Evolutionary conservation across 2,888 invertebrate genomes (phyloP), one percentile per base, ranked within the genome.

Genomic region (Dyspetes luteomarginatus): DNA sequence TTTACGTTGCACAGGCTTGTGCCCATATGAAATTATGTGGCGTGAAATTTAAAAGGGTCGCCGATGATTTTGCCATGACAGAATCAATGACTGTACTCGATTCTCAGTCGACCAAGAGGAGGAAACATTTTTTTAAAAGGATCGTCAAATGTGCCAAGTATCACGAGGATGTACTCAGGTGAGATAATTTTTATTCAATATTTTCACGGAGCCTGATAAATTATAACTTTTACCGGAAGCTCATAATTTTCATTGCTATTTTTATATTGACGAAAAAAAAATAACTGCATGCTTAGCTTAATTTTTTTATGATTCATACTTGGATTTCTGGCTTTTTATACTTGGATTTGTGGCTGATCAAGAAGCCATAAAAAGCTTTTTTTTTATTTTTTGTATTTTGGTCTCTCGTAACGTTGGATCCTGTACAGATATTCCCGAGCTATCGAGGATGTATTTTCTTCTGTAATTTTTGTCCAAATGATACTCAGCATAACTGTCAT

Each of bases 121-220:
- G 45, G 24, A 41, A 58, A 5, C 41, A 64, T 2, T 36, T 45
- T 17, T 41, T 30, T 2, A 62, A 65, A 22, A 22, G 69, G 64
- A 48, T 83, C 3, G 26, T 62, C n/a, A 22, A 17, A 4, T 84
- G 75, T 19, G 15, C 85, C 12, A 22, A n/a, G 0, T 81, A 84
- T 48, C 85, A 86, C 76, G 81, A 81, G 56, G 65, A 22, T 3
- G 19, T 85, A 2, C 45, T 87, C 0, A 64, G 78, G 85, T 87
- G 69, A 83, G 83, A 78, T 24, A 22, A 7, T 52, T 52, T 22
- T 22, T 12, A 12, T 36, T 36, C 3, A 0, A 0, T 36, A 1
- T 12, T 9, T 3, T 12, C 7, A 12, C 9, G 9, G 12, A 36
- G n/a, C n/a, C n/a, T 12, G 12, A 36, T 36, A 7, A 12, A 36